Evolutionary conservation across 2,888 invertebrate species (phyloP).

Genomic region (Aquatica leii): DNA sequence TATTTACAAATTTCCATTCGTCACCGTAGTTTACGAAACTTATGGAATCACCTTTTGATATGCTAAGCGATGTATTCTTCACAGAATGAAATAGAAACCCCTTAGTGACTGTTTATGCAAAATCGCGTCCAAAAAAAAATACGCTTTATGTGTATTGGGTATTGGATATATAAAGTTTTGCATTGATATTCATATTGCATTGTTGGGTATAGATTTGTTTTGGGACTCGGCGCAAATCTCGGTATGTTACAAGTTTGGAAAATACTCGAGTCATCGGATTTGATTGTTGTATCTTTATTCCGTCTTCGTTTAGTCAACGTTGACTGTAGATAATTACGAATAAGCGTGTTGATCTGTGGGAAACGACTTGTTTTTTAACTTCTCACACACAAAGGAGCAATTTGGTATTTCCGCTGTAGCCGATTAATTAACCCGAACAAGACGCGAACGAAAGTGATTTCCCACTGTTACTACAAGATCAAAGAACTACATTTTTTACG

Average conservation of each 20-base stretch:
- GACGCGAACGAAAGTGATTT: conserved; percentile 15
- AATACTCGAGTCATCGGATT: conserved; percentile 6
- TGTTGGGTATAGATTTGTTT: conserved; percentile 52
- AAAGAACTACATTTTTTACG: conserved; percentile 13
- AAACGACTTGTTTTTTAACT: conserved; percentile 27
- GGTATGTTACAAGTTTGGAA: conserved; percentile 13
- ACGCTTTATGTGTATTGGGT: conserved; percentile 47
- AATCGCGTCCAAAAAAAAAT: conserved; percentile 36
- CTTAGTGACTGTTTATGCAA: conserved; percentile 45
- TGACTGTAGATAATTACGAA: background rate
- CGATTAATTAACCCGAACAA: conserved; percentile 28
- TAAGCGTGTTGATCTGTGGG: conserved; percentile 18
- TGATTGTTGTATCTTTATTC: background rate
- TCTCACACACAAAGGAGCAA: conserved; percentile 29
- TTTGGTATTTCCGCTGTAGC: conserved; percentile 30
- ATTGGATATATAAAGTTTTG: conserved; percentile 40
- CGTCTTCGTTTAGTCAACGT: background rate
- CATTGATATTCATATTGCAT: conserved; percentile 52
- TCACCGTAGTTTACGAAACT: conserved; percentile 13
- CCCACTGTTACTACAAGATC: background rate
- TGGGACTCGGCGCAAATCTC: conserved; percentile 51
- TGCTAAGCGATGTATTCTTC: conserved; percentile 32
- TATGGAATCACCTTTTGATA: conserved; percentile 27
- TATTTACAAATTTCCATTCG: conserved; percentile 22
- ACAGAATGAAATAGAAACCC: conserved; percentile 42